Evolutionary conservation across 2,113 vertebrate genomes (phyloP).

Genomic region (Dasyurus viverrinus): DNA sequence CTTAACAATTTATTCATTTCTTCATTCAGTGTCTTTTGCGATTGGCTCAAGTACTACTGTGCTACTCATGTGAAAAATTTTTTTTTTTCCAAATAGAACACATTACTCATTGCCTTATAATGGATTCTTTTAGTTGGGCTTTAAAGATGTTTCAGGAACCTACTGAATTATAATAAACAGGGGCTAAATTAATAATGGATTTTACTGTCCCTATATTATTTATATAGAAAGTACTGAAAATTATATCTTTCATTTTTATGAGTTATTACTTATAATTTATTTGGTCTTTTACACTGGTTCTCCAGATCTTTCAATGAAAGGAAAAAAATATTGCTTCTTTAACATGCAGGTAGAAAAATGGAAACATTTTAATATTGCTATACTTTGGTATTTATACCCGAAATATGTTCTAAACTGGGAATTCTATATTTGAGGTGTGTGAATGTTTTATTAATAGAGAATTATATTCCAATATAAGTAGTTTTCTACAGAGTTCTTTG

Average conservation of each 20-base stretch:
- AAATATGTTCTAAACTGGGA: neutral
- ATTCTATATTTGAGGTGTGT: neutral
- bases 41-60: neutral
- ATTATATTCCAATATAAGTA: neutral
- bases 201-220: conserved; percentile 9
- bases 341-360: neutral
- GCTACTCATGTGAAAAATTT: neutral
- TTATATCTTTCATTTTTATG: conserved; percentile 5
- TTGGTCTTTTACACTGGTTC: neutral
- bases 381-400: neutral
- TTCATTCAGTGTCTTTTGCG: neutral
- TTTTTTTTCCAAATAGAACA: rapidly evolving
- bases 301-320: conserved; percentile 8
- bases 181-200: conserved; percentile 19
- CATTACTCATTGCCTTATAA: neutral
- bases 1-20: neutral
- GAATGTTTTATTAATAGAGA: neutral
- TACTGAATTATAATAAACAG: neutral
- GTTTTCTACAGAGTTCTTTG: neutral
- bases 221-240: conserved; percentile 17
- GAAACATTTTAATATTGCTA: conserved; percentile 3
- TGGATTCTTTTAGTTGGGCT: conserved; percentile 14
- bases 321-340: neutral
- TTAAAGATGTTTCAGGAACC: neutral
- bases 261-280: neutral